Evolutionary conservation across 2,797 vertebrate genomes (phyloP), one percentile per base, ranked within the genome.

Genomic region (Enteromius mattozi): DNA sequence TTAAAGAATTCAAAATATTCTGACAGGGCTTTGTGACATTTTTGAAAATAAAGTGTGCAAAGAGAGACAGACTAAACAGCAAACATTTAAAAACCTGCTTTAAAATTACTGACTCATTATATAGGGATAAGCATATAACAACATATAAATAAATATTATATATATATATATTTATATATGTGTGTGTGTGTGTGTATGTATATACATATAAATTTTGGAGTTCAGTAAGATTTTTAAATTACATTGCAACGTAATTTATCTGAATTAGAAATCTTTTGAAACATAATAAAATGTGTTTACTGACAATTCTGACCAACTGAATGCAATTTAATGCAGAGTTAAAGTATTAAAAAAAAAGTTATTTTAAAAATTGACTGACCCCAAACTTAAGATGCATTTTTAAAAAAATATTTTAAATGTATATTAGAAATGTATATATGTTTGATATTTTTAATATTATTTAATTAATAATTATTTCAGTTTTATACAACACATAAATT

Each of bases 11-110:
- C 80, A 80, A 92, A 90, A 83, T 88, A 93, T 94, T 94, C 90
- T 88, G 89, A 88, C 92, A 90, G 88, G 86, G 86, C 88, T 89
- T 92, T 92, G 93, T 90, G 90, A 95, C 92, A 94, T 94, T 94
- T 92, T 91, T 87, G 65, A 78, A 92, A 79, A 70, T 56, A 75
- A 72, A 81, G 30, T 87, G 90, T 83, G 76, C 74, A 74, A 49
- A 78, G 81, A 80, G 82, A 49, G 71, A 80, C 1, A 30, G 47
- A 40, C 42, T 84, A 35, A 13, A 51, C 37, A 45, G 19, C 37
- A 56, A 56, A 21, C 51, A 21, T 54, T 54, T 21, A 21, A 54
- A 54, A 54, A 3, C 51, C 19, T 54, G 19, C 19, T 54, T 21
- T 54, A 54, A 54, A 54, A 54, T 9, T 7, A 54, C n/a, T 35